phyloP scores from a whole-genome alignment of 2,797 vertebrate species.

The Pelodytes ibericus region DNA sequence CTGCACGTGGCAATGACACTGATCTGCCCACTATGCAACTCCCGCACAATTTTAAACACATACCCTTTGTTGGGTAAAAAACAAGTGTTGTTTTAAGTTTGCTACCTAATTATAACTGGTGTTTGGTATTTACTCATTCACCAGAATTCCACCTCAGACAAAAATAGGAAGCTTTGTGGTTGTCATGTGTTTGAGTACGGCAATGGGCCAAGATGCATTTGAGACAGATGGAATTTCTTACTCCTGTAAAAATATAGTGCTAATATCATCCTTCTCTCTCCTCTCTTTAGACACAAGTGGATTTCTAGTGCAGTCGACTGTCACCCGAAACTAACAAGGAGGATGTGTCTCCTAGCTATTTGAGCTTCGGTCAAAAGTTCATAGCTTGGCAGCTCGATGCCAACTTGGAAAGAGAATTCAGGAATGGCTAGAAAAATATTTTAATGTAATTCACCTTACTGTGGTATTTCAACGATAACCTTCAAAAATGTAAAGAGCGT shows the following conservation, averaged over 20 bases:
- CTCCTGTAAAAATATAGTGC: slow-evolving; percentile 78
- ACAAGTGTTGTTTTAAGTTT: slow-evolving; percentile 72
- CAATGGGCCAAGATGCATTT: slow-evolving; percentile 77
- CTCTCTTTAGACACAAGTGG: slow-evolving; percentile 73
- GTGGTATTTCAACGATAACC: slow-evolving; percentile 74
- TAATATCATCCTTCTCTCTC: slow-evolving; percentile 76
- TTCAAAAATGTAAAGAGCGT: slow-evolving; percentile 70
- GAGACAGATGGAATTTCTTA: slow-evolving; percentile 83
- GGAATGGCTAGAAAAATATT: slow-evolving; percentile 75
- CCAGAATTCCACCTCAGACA: slow-evolving; percentile 71
- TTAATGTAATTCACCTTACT: slow-evolving; percentile 74
- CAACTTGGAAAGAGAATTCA: slow-evolving; percentile 74
- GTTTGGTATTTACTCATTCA: slow-evolving; percentile 69
- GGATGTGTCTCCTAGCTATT: slow-evolving; percentile 75
- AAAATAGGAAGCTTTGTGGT: slow-evolving; percentile 82
- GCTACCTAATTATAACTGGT: slow-evolving; percentile 81
- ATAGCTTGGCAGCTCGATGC: slow-evolving; percentile 69
- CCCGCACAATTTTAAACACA: slow-evolving; percentile 66
- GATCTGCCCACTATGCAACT: slow-evolving; percentile 55
- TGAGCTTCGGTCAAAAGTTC: slow-evolving; percentile 74
- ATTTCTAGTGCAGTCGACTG: slow-evolving; percentile 75
- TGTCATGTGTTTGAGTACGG: slow-evolving; percentile 78
- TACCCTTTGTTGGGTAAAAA: slow-evolving; percentile 73
- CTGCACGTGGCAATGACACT: slow-evolving; percentile 64
- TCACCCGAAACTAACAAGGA: slow-evolving; percentile 80